Percentiles rank a stretch among this genome's conserved stretches.
Conservation (phyloP, 1,140 invertebrate species). For the Dermatophagoides farinae region DNA sequence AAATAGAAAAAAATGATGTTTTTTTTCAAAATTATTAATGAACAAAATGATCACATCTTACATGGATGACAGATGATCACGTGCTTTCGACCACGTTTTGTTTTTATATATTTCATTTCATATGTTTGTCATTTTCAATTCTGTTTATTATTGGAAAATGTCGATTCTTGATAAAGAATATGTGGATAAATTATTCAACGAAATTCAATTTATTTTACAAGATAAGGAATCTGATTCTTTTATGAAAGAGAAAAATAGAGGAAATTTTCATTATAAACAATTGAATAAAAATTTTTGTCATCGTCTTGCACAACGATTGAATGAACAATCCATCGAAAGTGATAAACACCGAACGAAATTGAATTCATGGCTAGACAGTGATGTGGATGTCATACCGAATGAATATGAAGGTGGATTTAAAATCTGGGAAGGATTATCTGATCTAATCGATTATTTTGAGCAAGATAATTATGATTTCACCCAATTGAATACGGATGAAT, state of each 20-base stretch:
- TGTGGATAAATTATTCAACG: too few species aligned
- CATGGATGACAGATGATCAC: background rate
- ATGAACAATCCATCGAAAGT: background rate
- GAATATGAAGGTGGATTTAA: slow-evolving; percentile 17
- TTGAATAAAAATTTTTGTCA: background rate
- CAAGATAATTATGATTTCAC: background rate
- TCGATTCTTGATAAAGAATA: too few species aligned
- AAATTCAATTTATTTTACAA: too few species aligned
- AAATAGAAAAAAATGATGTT: background rate
- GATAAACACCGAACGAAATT: background rate
- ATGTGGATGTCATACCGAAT: slow-evolving; percentile 9
- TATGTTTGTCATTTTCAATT: too few species aligned
- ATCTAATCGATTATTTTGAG: slow-evolving; percentile 7
- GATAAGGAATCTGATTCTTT: too few species aligned
- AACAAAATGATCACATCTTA: background rate
- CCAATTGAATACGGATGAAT: background rate
- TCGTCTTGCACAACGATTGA: background rate
- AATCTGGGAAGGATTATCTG: slow-evolving; percentile 13
- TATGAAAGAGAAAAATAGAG: too few species aligned
- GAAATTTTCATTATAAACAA: background rate
- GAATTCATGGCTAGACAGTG: background rate
- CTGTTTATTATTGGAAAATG: too few species aligned
- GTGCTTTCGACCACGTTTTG: too few species aligned
- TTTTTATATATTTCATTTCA: too few species aligned
- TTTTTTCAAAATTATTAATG: background rate